Conservation (phyloP, 2,113 vertebrate genomes). For the Steatornis caripensis region DNA sequence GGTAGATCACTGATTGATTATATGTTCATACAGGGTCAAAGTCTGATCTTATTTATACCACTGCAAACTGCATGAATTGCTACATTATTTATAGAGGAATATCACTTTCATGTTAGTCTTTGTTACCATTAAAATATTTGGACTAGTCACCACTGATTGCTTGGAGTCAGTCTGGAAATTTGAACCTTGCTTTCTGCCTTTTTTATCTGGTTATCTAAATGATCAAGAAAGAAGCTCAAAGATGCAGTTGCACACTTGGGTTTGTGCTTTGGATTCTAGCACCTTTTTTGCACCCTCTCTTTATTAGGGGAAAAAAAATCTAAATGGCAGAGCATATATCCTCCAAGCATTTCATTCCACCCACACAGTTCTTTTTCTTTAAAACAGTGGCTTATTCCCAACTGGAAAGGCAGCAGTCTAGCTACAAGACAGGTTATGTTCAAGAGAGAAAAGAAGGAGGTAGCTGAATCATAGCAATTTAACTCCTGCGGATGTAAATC, state of each 20-base stretch:
- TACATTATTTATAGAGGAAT: background rate
- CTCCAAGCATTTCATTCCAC: conserved; percentile 53
- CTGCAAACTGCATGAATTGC: background rate
- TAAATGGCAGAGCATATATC: conserved; percentile 49
- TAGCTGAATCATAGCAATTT: conserved; percentile 65
- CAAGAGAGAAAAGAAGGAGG: conserved; percentile 53
- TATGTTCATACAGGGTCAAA: background rate
- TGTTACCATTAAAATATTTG: background rate
- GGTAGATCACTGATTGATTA: background rate
- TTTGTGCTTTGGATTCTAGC: background rate
- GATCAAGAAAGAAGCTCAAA: background rate
- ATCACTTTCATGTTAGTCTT: background rate
- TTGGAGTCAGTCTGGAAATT: background rate
- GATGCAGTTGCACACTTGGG: background rate
- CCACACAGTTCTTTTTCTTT: conserved; percentile 54
- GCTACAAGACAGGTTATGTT: conserved; percentile 59
- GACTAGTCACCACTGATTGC: background rate
- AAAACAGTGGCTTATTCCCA: conserved; percentile 59
- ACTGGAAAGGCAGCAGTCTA: conserved; percentile 66
- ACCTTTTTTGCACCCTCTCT: conserved; percentile 1
- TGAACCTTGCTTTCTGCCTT: background rate
- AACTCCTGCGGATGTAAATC: conserved; percentile 28
- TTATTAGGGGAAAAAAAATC: background rate
- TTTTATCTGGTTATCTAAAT: background rate
- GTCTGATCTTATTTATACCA: background rate